Conservation (phyloP, 1,140 invertebrate species). For the Saccostrea glomerata region DNA sequence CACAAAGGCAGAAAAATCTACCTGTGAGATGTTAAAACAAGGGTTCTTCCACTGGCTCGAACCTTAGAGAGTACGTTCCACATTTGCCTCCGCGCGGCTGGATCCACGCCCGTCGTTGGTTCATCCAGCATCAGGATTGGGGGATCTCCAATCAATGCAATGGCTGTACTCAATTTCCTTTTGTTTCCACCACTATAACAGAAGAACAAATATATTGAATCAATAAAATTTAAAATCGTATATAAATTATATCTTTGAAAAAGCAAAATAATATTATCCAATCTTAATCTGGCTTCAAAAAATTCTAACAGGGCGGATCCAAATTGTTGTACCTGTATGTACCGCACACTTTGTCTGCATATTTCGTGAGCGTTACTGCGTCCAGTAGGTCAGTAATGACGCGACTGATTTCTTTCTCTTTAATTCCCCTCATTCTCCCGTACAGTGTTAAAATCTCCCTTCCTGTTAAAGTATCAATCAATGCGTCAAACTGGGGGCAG, state of each 20-base stretch:
- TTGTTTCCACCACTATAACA: slow-evolving; percentile 82
- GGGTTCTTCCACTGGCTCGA: slow-evolving; percentile 65
- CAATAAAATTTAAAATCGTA: background rate
- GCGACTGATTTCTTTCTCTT: slow-evolving; percentile 67
- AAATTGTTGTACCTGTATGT: slow-evolving; percentile 77
- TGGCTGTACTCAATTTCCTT: slow-evolving; percentile 80
- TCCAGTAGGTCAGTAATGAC: slow-evolving; percentile 74
- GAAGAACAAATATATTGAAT: background rate
- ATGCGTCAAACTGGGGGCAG: slow-evolving; percentile 86
- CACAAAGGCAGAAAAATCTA: slow-evolving; percentile 38
- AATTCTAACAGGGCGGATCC: background rate
- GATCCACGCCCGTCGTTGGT: slow-evolving; percentile 80
- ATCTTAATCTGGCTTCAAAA: too few species aligned
- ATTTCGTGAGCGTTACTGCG: slow-evolving; percentile 71
- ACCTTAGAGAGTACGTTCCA: slow-evolving; percentile 75
- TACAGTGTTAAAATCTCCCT: slow-evolving; percentile 88
- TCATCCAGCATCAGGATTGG: slow-evolving; percentile 83
- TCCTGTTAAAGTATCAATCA: slow-evolving; percentile 90
- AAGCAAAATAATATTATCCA: too few species aligned
- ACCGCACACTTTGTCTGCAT: slow-evolving; percentile 76
- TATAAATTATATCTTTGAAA: too few species aligned
- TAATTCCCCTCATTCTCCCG: slow-evolving; percentile 85
- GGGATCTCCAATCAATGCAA: slow-evolving; percentile 84
- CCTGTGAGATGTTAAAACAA: slow-evolving; percentile 76
- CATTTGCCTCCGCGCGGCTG: slow-evolving; percentile 75